Evolutionary conservation across 2,113 vertebrate genomes (phyloP), one percentile per base, ranked within the genome.

Genomic region (Scytalopus superciliaris): DNA sequence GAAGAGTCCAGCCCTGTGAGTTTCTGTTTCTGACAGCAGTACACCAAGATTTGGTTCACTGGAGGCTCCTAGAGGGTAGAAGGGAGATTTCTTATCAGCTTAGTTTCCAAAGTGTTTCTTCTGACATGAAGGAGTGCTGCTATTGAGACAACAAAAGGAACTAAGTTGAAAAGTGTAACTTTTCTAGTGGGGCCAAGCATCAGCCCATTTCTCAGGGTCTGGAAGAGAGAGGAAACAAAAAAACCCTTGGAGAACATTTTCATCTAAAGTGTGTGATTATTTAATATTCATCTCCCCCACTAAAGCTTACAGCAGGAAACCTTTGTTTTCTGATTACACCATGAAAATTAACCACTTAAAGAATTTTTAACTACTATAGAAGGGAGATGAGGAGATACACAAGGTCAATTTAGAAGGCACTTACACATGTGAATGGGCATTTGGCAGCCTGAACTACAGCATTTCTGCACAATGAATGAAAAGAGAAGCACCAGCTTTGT

Each of bases 31-130:
- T 82, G 50, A 75, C 5, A 87, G 77, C 99, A 99, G 94, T 99
- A 99, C 77, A 84, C 97, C 21, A 97, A 62, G 87, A 99, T 86
- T 84, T 98, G 99, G 40, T 93, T 44, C 25, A 97, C 17, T 5
- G 97, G 11, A 7, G 19, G 4, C 85, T 98, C 99, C 99, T 99
- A 59, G 40, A 37, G 83, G 35, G 39, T 7, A 30, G 40, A 56
- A 92, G 9, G 44, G 39, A 96, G n/a, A 76, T 52, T 66, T 63
- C 59, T 77, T 21, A 94, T 12, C 37, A 68, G 3, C 31, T 44
- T 31, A 9, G 17, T 60, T 70, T 42, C 63, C n/a, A 24, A 42
- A 53, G 24, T 12, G 25, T 31, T 83, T 42, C n/a, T 64, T 76
- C 49, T 64, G n/a, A 39, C 57, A 64, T 1, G 4, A 60, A 69